These are phyloP conservation scores for Volucella inflata DNA, from an alignment of 2,888 invertebrate species.

Conservation along the genomic window DNA sequence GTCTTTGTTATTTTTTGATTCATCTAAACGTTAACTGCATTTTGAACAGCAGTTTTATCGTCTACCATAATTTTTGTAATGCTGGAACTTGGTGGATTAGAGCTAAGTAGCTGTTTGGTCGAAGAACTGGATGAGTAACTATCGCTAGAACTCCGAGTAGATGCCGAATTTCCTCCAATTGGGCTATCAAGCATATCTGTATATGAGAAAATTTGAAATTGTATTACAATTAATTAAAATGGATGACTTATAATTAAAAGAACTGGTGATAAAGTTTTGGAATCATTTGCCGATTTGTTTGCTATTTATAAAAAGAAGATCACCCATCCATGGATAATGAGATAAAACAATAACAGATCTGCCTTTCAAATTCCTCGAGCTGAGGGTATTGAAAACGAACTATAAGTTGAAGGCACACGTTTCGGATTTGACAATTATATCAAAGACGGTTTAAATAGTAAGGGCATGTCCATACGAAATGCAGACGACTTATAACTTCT, in stretches of 20 bases:
- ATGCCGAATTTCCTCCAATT: slow-evolving; percentile 85
- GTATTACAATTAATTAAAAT: neutral
- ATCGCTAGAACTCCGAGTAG: slow-evolving; percentile 89
- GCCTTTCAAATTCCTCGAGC: too few species aligned
- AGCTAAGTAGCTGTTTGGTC: slow-evolving; percentile 88
- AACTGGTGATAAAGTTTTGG: too few species aligned
- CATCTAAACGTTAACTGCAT: slow-evolving; percentile 82
- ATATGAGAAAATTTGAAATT: slow-evolving; percentile 56
- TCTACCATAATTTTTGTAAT: slow-evolving; percentile 82
- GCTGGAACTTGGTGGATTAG: slow-evolving; percentile 82
- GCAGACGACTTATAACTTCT: too few species aligned
- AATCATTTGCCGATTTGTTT: too few species aligned
- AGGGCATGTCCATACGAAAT: too few species aligned
- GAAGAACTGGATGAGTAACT: slow-evolving; percentile 93
- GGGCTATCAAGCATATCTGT: slow-evolving; percentile 87
- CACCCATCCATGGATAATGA: too few species aligned
- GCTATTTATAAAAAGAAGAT: too few species aligned
- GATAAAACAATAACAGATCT: too few species aligned
- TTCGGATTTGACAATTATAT: too few species aligned
- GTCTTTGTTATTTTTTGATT: neutral
- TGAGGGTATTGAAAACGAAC: too few species aligned
- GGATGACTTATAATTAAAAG: neutral
- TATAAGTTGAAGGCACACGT: too few species aligned
- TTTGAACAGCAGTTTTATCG: slow-evolving; percentile 82
- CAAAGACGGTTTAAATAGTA: too few species aligned